Conservation (phyloP, 2,797 vertebrate genomes). For the Chelonia mydas region DNA sequence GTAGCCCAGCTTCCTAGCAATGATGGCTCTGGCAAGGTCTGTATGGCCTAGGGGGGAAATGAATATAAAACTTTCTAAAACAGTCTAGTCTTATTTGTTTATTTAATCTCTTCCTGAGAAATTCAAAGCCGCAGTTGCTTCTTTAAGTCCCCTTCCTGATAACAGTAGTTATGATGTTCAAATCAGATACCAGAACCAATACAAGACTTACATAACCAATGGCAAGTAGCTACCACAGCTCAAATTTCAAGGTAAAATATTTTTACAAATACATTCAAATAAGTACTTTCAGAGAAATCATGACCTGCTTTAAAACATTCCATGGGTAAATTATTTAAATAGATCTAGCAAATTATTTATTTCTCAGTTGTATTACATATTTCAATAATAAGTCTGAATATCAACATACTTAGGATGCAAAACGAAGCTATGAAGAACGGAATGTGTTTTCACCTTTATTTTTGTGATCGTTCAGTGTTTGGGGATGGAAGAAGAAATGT, state of each 20-base stretch:
- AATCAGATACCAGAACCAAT: neutral
- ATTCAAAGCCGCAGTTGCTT: neutral
- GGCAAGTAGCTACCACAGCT: neutral
- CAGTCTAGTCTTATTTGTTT: neutral
- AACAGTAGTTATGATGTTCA: neutral
- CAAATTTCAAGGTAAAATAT: neutral
- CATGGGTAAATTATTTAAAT: neutral
- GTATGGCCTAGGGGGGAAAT: neutral
- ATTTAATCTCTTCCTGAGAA: conserved; percentile 7
- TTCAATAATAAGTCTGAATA: neutral
- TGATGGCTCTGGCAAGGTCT: neutral
- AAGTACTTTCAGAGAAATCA: neutral
- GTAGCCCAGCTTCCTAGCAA: neutral
- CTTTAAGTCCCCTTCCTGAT: neutral
- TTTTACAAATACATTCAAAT: neutral
- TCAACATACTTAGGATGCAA: neutral
- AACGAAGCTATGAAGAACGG: neutral
- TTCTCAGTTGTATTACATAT: neutral
- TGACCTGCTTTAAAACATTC: neutral
- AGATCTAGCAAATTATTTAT: neutral
- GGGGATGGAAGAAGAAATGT: neutral
- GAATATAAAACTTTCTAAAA: neutral
- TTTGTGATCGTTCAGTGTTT: neutral
- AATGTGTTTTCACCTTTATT: neutral
- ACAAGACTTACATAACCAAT: neutral